Base-by-base conservation (phyloP, 2,797 vertebrate species). In the Mus minutoides region DNA sequence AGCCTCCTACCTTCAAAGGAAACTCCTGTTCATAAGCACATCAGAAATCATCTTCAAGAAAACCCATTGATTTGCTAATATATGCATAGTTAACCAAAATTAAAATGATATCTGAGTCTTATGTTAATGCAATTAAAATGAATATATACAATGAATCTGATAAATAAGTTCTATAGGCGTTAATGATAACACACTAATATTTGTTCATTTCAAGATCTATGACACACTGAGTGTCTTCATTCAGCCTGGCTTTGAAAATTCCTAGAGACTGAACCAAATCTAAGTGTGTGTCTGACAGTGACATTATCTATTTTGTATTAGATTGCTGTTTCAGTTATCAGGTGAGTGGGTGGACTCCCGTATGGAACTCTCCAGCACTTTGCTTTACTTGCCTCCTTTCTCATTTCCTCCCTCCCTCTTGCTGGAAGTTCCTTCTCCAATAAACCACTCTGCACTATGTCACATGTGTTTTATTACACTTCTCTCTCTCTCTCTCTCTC, bases 21-120 rank as follows among this genome's bases (percentile, higher is more conserved):
- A 43, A 24, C 10, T 3, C 14, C 22, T 31, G 0, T 37, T 0
- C 26, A 17, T n/a, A n/a, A 52, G 22, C 34, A 4, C 1, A 24
- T 9, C 2, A 22, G 16, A 78, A 75, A 49, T 0, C 21, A 69
- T 4, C 46, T 37, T 54, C 0, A 14, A 10, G 3, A 46, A 60
- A 88, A 5, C 31, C 34, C 49, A 7, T 1, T 4, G 52, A 64
- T 9, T 22, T 37, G 31, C 37, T 49, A 11, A 2, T 8, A 12
- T 40, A 29, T 29, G 9, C 12, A 31, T n/a, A 21, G 3, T 2
- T 17, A 16, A 46, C 12, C 37, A 21, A 83, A 11, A 7, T 19
- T 10, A 4, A 56, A 83, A 3, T 86, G 21, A 34, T 52, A 3
- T 26, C 17, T 69, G 62, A 86, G 46, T 52, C 31, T 69, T 52